These are phyloP conservation scores for Poecilia wingei DNA, from an alignment of 2,797 vertebrate genomes.

Conservation along the genomic window DNA sequence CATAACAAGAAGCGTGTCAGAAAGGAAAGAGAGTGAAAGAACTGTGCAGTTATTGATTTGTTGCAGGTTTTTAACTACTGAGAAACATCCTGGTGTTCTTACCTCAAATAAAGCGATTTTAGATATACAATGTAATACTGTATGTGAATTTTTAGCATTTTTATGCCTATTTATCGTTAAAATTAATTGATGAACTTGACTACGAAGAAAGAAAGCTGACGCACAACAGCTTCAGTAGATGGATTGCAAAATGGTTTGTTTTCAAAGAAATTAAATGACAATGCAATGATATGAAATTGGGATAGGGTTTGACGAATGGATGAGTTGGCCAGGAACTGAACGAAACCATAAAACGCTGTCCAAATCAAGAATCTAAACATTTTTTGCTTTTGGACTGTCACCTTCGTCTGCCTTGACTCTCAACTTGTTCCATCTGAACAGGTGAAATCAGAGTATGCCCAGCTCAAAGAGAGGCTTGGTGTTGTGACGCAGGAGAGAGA, in stretches of 20 bases:
- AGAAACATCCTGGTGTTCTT: not conserved
- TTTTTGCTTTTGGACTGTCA: constrained; percentile 9
- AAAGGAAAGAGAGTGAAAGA: not conserved
- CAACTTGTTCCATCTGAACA: constrained; percentile 59
- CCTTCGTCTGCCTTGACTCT: constrained; percentile 21
- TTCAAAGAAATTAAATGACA: not conserved
- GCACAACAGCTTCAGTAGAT: not conserved
- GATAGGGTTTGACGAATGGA: not conserved
- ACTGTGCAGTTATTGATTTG: not conserved
- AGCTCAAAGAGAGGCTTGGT: constrained; percentile 82
- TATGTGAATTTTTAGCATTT: not conserved
- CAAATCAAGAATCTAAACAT: not conserved
- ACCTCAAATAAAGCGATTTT: not conserved
- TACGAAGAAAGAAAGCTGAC: not conserved
- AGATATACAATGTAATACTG: not conserved
- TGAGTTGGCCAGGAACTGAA: not conserved
- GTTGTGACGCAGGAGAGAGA: constrained; percentile 89
- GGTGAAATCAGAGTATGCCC: constrained; percentile 91
- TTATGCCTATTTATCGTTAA: not conserved
- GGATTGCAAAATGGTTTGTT: not conserved
- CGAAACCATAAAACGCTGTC: not conserved
- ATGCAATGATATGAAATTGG: not conserved
- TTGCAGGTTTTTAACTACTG: not conserved
- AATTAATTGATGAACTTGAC: not conserved
- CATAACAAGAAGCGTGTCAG: constrained; percentile 7